Conservation (phyloP, 2,797 vertebrate genomes). For the Acipenser ruthenus region DNA sequence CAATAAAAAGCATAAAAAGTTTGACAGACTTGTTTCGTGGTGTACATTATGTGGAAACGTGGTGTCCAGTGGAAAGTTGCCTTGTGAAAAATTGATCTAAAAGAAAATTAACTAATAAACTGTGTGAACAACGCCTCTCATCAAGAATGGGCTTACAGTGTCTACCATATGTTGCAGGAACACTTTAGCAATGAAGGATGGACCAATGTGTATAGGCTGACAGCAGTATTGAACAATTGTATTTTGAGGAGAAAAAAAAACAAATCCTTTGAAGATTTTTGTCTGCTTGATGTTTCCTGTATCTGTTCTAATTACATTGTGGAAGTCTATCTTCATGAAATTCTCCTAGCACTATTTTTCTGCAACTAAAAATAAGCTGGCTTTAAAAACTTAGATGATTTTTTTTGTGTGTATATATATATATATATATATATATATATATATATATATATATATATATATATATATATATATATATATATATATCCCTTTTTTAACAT, state of each 20-base stretch:
- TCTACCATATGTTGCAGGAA: background rate
- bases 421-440: no score
- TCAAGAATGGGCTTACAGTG: background rate
- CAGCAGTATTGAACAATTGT: background rate
- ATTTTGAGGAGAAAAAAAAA: background rate
- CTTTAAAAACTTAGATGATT: no score
- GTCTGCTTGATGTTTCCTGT: no score
- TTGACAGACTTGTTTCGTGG: no score
- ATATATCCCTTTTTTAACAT: background rate
- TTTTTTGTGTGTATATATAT: background rate
- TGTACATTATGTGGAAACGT: no score
- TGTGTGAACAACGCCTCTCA: background rate
- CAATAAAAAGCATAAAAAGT: no score
- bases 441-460: no score
- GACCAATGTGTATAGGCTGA: background rate
- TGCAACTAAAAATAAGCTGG: no score
- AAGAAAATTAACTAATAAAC: background rate
- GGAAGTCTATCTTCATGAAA: no score
- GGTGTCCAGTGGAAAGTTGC: background rate
- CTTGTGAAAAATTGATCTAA: conserved; percentile 2
- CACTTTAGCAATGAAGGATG: background rate
- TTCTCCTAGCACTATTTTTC: no score
- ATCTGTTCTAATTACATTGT: no score
- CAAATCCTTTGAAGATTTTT: conserved; percentile 4
- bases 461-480: no score